Base-by-base conservation (phyloP, 2,888 invertebrate species). In the Bombylius major region DNA sequence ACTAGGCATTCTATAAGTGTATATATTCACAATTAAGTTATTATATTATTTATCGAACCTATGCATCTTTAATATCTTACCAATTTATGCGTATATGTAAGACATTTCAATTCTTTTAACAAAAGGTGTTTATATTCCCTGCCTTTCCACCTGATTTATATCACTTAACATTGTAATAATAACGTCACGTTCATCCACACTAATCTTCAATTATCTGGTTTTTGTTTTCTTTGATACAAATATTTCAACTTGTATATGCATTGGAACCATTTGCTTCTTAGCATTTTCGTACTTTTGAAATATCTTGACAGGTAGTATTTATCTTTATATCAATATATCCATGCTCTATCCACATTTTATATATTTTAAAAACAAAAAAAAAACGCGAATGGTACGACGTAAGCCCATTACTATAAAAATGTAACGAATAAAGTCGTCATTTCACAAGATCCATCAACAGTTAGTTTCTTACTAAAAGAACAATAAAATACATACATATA, bases 111-210 rank as follows among this genome's bases (percentile, higher is more conserved):
- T 36, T 36, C 34, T 36, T 4, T 36, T 36, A 42, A 55, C 55
- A 55, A 55, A 51, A 55, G 55, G 55, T 55, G 50, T 55, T 51
- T 55, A 55, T 47, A 55, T 55, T 34, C 14, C 46, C 55, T 49
- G 32, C 51, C 33, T 32, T 39, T 52, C 50, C 50, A 47, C 13
- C n/a, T 55, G 55, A 55, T 55, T 50, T 23, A 46, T 55, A 55
- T 55, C 55, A 54, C 49, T 54, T 39, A n/a, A n/a, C 51, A 39
- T 47, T 32, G 55, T 51, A 55, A 55, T 55, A 50, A 50, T 50
- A 36, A 50, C 50, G 51, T 55, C 55, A 55, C 55, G 55, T 50
- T 55, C 55, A 46, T 55, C 55, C 55, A 46, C 47, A 51, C 55
- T 55, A 55, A 55, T 55, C 55, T 42, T 36, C 51, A 47, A 51